Base-by-base conservation (phyloP, 1,140 invertebrate species). In the Drosophila murphyi region DNA sequence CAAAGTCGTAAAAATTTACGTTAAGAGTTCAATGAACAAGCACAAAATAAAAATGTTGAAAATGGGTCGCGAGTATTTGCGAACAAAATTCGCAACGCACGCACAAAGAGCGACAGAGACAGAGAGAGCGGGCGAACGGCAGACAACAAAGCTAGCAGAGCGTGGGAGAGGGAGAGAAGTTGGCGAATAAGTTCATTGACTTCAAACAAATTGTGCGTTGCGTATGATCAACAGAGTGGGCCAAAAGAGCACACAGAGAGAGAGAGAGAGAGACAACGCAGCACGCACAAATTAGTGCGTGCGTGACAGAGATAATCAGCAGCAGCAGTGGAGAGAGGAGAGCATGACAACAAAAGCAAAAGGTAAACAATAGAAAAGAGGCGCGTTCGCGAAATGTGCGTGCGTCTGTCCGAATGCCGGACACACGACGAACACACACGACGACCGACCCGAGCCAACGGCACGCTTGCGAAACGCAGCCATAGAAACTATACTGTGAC, bases 181-280 rank as follows among this genome's bases (percentile, higher is more conserved):
- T 64, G 75, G 76, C 77, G 47, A 63, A 82, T 67, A 83, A 88
- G 83, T 88, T 87, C 85, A 79, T 80, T 83, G 83, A 87, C 83
- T 80, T 62, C 83, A 87, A 87, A 87, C 82, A 87, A 74, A 87
- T 39, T 57, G 71, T 59, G 64, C 56, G 8, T 56, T 51, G 60
- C 60, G 31, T 34, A 31, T 34, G 65, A 70, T 61, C 72, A n/a
- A 12, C 20, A 50, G 37, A 67, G 67, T 68, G 71, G 63, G 75
- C 35, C n/a, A 51, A 20, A 20, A 20, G 20, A 20, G 20, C 48
- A 47, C 28, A 64, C 28, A 43, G 76, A 71, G 47, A 60, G 48
- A 32, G 60, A 45, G 10, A 29, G 45, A 59, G 28, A 34, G 37
- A 20, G 20, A 20, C 7, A 43, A 10, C 3, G 2, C 4, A 12